Percentiles rank a stretch among this genome's conserved stretches.
Conservation (phyloP, 2,888 invertebrate genomes). For the Dione vanillae region DNA sequence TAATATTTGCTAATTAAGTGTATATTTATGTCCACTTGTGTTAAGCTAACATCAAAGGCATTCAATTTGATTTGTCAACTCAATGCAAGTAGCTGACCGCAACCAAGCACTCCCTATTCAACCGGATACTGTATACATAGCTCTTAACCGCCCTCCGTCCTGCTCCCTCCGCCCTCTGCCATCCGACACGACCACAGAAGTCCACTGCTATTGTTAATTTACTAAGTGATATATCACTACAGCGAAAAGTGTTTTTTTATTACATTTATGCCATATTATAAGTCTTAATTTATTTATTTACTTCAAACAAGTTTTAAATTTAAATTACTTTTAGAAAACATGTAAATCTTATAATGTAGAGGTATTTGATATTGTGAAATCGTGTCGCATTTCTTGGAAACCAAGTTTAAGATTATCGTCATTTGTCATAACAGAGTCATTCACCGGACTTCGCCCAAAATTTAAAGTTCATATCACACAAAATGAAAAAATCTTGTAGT, state of each 20-base stretch:
- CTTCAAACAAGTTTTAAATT: no score
- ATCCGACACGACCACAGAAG: neutral
- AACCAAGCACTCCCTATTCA: slow-evolving; percentile 8
- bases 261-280: neutral
- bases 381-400: no score
- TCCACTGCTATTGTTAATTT: slow-evolving; percentile 15
- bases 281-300: neutral
- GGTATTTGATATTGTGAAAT: no score
- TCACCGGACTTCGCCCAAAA: no score
- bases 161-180: slow-evolving; percentile 1
- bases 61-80: slow-evolving; percentile 25
- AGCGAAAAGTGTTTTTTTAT: neutral
- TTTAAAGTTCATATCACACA: no score
- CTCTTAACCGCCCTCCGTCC: slow-evolving; percentile 3
- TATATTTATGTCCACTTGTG: neutral
- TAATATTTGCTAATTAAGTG: neutral
- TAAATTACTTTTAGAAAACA: no score
- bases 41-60: slow-evolving; percentile 5
- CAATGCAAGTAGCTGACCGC: slow-evolving; percentile 18
- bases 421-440: no score
- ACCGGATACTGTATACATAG: slow-evolving; percentile 18
- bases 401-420: no score
- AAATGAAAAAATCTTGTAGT: no score
- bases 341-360: no score
- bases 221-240: neutral